These are phyloP conservation scores for Grammomys surdaster DNA, from an alignment of 2,113 vertebrate genomes.

Conservation along the genomic window DNA sequence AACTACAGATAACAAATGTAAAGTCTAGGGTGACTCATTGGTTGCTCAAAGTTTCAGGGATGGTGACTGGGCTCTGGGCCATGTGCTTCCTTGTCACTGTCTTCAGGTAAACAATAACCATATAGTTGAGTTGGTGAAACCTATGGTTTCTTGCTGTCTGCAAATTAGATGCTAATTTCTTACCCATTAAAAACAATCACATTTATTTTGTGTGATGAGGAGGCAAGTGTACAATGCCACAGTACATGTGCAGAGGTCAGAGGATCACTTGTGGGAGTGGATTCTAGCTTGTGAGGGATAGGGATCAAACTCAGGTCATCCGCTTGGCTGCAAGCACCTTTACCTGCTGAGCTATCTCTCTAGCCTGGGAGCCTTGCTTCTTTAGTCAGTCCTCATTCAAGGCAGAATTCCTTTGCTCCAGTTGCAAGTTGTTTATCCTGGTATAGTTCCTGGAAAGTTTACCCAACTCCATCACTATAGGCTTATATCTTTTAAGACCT, in stretches of 20 bases:
- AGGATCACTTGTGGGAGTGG: background rate
- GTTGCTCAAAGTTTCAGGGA: background rate
- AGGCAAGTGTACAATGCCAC: background rate
- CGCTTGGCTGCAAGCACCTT: background rate
- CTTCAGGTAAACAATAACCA: background rate
- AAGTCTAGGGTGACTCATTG: background rate
- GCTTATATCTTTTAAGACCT: no score
- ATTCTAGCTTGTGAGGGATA: background rate
- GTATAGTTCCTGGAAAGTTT: slow-evolving; percentile 1
- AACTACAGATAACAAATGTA: background rate
- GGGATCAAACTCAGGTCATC: background rate
- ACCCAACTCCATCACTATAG: background rate
- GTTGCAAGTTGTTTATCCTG: background rate
- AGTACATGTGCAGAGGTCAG: no score
- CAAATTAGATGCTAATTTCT: background rate
- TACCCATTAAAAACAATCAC: background rate
- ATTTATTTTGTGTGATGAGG: background rate
- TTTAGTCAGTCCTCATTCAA: background rate
- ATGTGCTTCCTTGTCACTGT: background rate
- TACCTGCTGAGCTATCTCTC: background rate
- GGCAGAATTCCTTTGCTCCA: background rate
- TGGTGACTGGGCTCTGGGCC: background rate
- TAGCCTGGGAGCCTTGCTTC: background rate
- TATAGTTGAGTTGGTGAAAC: background rate
- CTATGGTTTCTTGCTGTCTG: background rate